A percentile compares a stretch with the other conserved stretches of the same genome.
These are phyloP conservation scores for Drosophila greeni DNA, from an alignment of 2,888 invertebrate species.

Conservation along the genomic window DNA sequence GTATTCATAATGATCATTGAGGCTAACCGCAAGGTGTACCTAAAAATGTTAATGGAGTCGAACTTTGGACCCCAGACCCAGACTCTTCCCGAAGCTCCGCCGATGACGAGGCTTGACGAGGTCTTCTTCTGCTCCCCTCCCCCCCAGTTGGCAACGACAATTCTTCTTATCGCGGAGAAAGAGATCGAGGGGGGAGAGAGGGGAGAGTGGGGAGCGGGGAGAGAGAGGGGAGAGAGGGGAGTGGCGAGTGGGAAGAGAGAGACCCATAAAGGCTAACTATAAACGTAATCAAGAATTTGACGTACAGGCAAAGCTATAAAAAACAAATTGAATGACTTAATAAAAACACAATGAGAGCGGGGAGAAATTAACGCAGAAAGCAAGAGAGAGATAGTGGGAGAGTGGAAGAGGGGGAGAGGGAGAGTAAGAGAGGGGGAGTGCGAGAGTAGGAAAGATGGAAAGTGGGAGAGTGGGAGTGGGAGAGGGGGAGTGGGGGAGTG, in stretches of 20 bases:
- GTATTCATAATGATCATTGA: slow-evolving; percentile 4
- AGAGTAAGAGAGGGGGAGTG: slow-evolving; percentile 1
- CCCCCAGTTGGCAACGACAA: slow-evolving; percentile 21
- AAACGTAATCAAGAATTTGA: slow-evolving; percentile 24
- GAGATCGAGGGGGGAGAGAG: background rate
- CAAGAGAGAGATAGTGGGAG: slow-evolving; percentile 3
- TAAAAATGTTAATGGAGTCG: slow-evolving; percentile 14
- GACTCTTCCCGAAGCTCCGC: slow-evolving; percentile 8
- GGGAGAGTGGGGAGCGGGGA: no score
- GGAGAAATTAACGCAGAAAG: background rate
- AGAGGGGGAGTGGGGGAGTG: slow-evolving; percentile 7
- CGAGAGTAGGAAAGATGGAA: no score
- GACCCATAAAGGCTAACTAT: slow-evolving; percentile 25
- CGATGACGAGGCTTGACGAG: slow-evolving; percentile 31
- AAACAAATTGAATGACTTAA: slow-evolving; percentile 24
- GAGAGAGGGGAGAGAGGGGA: no score
- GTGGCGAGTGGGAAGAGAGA: slow-evolving; percentile 21
- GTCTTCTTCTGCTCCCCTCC: background rate
- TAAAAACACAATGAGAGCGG: slow-evolving; percentile 6
- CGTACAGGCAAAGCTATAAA: slow-evolving; percentile 16
- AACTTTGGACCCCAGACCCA: slow-evolving; percentile 24
- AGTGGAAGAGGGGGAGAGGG: slow-evolving; percentile 6
- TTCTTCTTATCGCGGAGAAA: slow-evolving; percentile 19
- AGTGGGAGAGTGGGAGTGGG: no score
- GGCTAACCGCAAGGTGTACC: slow-evolving; percentile 29